phyloP scores from a whole-genome alignment of 2,888 invertebrate species.

The Thalpophila matura region DNA sequence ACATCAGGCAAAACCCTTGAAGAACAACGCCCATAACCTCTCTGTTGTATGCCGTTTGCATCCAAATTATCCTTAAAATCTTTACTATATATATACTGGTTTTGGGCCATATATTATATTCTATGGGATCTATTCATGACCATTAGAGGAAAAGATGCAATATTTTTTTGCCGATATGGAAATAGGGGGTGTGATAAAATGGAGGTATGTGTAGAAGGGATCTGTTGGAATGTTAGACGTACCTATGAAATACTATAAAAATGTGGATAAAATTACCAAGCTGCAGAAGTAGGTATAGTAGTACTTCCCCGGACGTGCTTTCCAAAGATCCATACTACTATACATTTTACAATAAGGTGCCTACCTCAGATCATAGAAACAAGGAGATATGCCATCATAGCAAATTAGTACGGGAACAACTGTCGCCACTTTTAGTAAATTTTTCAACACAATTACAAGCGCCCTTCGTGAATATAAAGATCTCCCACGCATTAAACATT shows the following conservation, averaged over 20 bases:
- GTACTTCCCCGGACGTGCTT: too few species aligned
- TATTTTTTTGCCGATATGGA: conserved; percentile 26
- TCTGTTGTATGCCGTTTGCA: conserved; percentile 45
- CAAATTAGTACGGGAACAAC: too few species aligned
- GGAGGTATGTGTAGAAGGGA: neutral
- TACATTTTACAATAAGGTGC: too few species aligned
- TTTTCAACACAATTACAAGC: too few species aligned
- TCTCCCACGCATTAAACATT: too few species aligned
- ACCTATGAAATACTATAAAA: neutral
- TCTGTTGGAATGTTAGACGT: conserved; percentile 28
- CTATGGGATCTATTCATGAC: conserved; percentile 34
- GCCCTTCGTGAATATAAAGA: too few species aligned
- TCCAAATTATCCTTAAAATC: conserved; percentile 35
- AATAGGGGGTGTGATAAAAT: conserved; percentile 20
- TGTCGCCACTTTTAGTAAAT: too few species aligned
- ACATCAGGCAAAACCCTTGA: neutral
- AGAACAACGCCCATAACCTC: conserved; percentile 25
- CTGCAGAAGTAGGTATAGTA: too few species aligned
- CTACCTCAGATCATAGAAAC: too few species aligned
- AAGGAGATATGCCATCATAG: too few species aligned
- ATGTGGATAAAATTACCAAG: neutral
- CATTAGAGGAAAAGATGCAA: conserved; percentile 17
- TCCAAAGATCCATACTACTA: too few species aligned
- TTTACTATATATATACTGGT: conserved; percentile 39
- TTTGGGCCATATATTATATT: conserved; percentile 35